Conservation (phyloP, 2,113 vertebrate species). For the Phaetusa simplex region DNA sequence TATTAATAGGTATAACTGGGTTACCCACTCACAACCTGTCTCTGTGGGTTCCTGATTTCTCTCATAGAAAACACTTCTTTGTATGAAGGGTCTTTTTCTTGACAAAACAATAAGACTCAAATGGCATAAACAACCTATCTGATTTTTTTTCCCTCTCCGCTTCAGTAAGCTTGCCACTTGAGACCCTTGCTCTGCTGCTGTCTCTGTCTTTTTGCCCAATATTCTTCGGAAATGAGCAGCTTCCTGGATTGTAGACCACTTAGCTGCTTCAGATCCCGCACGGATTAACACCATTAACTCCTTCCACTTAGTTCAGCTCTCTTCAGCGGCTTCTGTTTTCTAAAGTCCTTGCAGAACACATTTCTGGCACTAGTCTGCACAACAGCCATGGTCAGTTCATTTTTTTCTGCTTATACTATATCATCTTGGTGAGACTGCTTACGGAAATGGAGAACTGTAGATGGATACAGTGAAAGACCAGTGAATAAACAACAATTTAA, state of each 20-base stretch:
- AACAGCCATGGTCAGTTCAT: background rate
- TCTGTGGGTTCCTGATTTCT: background rate
- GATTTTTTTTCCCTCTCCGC: background rate
- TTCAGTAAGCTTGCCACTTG: conserved; percentile 2
- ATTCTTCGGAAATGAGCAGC: conserved; percentile 26
- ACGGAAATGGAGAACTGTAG: background rate
- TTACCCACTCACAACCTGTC: background rate
- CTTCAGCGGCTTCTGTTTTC: background rate
- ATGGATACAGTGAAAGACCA: background rate
- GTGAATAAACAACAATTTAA: background rate
- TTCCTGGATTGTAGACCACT: conserved; percentile 1
- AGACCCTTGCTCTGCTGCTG: background rate
- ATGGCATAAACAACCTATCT: background rate
- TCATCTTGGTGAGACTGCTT: background rate
- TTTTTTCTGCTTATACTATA: background rate
- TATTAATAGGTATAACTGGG: background rate
- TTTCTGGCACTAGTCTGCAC: background rate
- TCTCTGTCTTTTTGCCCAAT: conserved; percentile 9
- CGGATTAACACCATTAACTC: conserved; percentile 23
- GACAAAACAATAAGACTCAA: background rate
- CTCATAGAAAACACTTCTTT: background rate
- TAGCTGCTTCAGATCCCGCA: background rate
- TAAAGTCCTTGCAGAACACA: background rate
- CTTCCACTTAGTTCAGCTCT: conserved; percentile 12
- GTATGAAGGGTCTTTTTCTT: background rate